Base-by-base conservation (phyloP, 2,888 invertebrate species). In the Drosophila fulvimacula region DNA sequence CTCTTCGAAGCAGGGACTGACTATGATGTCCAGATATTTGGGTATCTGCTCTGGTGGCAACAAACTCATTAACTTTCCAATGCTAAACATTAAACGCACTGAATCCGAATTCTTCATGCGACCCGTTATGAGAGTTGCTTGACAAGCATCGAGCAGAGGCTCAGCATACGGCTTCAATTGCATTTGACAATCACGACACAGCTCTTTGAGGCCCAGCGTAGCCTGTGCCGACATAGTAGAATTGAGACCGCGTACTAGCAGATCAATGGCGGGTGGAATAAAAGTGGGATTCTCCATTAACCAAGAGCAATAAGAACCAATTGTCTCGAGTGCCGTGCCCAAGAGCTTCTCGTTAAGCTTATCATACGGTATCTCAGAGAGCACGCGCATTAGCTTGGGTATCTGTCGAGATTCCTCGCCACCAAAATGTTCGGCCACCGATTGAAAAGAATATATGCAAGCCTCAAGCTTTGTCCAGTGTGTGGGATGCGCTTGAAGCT, bases 221-320 rank as follows among this genome's bases (percentile, higher is more conserved):
- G 97, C 96, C 61, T 96, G 95, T 5, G 96, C 95, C 0, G 96
- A 95, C 69, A 96, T 95, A 32, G 95, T 94, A 0, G 94, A 93
- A 76, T 95, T 94, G 13, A 97, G 92, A 1, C 96, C 96, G 38
- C 95, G 93, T 17, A 94, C 93, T 4, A 96, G 92, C 24, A 97
- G 92, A n/a, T 95, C 95, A 60, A 97, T 93, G 7, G 96, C 94
- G 66, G 94, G 94, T 30, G 94, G 94, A 73, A 97, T 93, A 91
- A 95, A 94, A 19, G 94, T 94, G 0, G 95, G 95, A 92, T 96
- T 95, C 55, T 94, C 94, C 72, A 94, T 94, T 63, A 98, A 94
- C 98, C 98, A 98, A 81, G 96, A 95, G 21, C 97, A 96, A 93
- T 97, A 98, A 0, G 96, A 95, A 52, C 97, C 97, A 56, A 97